These are phyloP conservation scores for Thera obeliscata DNA, from an alignment of 2,888 invertebrate species.

Conservation along the genomic window DNA sequence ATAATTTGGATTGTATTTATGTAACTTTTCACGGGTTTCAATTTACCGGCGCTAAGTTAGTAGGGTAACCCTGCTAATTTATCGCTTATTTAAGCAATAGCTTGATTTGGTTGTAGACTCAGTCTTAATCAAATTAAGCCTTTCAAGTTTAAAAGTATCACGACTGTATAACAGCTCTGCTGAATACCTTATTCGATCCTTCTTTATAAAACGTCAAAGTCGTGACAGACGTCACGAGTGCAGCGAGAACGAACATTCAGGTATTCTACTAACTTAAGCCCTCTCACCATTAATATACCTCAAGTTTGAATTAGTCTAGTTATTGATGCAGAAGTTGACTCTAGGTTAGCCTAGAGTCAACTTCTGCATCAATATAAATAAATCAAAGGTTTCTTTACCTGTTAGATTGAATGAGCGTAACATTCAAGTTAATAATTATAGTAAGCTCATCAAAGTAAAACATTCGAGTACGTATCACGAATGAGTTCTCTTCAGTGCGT, in stretches of 20 bases:
- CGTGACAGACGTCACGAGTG: slow-evolving; percentile 59
- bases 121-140: slow-evolving; percentile 23
- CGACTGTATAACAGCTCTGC: slow-evolving; percentile 32
- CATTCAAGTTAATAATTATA: background rate
- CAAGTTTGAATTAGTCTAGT: background rate
- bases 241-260: slow-evolving; percentile 41
- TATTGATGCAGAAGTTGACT: background rate
- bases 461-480: slow-evolving; percentile 9
- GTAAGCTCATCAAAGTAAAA: slow-evolving; percentile 5
- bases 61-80: background rate
- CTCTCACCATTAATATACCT: background rate
- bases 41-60: slow-evolving; percentile 3
- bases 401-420: background rate
- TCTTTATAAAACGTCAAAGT: slow-evolving; percentile 50
- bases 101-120: slow-evolving; percentile 9
- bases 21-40: slow-evolving; percentile 8
- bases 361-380: too few relatives aligned
- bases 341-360: too few relatives aligned
- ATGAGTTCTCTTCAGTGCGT: slow-evolving; percentile 9
- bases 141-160: slow-evolving; percentile 25
- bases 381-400: too few relatives aligned
- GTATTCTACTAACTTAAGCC: slow-evolving; percentile 22
- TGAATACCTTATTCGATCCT: slow-evolving; percentile 45
- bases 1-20: slow-evolving; percentile 6
- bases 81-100: slow-evolving; percentile 1